Conservation (phyloP, 2,888 invertebrate genomes). For the Ceramica pisi region DNA sequence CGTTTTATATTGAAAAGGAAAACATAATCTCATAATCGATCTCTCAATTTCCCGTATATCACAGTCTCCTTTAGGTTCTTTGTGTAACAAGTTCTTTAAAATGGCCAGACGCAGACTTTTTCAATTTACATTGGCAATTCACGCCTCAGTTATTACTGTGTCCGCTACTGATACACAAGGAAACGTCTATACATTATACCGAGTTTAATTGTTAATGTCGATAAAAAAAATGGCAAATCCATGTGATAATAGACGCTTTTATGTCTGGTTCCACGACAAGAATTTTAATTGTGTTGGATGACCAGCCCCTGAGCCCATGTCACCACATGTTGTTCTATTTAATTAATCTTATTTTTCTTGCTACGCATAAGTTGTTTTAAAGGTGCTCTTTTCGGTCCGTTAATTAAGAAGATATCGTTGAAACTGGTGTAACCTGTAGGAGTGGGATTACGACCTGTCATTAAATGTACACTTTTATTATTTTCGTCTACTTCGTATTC, state of each 20-base stretch:
- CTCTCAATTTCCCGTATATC: conserved; percentile 29
- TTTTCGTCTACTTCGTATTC: conserved; percentile 33
- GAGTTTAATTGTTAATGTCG: conserved; percentile 46
- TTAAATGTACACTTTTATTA: conserved; percentile 34
- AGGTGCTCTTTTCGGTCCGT: conserved; percentile 49
- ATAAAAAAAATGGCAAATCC: conserved; percentile 58
- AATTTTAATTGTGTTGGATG: conserved; percentile 62
- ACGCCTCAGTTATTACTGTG: conserved; percentile 59
- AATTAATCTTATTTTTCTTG: conserved; percentile 52
- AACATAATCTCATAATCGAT: conserved; percentile 23
- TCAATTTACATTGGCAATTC: conserved; percentile 63
- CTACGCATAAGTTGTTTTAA: conserved; percentile 51
- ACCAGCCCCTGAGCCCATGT: conserved; percentile 38
- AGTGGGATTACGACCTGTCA: conserved; percentile 43
- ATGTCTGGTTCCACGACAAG: conserved; percentile 50
- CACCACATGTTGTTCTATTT: conserved; percentile 46
- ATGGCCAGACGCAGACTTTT: conserved; percentile 53
- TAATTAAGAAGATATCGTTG: conserved; percentile 57
- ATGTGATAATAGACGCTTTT: conserved; percentile 56
- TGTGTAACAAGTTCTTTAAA: conserved; percentile 44
- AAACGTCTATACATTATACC: conserved; percentile 20
- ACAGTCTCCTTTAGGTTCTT: conserved; percentile 41
- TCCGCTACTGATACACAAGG: conserved; percentile 28
- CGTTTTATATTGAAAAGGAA: conserved; percentile 32
- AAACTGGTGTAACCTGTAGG: conserved; percentile 35